Evolutionary conservation across 2,797 vertebrate genomes (phyloP), one percentile per base, ranked within the genome.

Genomic region (Gephyroberyx darwinii): DNA sequence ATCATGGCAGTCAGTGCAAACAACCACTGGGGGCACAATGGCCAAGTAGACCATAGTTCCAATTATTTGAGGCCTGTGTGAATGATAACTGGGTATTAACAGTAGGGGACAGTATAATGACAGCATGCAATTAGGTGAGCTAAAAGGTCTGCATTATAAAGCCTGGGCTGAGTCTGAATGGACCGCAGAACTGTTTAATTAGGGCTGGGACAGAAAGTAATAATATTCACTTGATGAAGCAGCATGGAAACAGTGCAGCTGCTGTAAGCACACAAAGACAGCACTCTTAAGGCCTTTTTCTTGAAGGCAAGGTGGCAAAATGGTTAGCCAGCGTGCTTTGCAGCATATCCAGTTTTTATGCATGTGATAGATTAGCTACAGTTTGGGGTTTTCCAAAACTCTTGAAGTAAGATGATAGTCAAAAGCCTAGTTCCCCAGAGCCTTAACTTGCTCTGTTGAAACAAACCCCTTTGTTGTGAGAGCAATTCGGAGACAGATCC

Each of bases 401-500:
- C 31, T 39, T 39, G 52, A 51, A 37, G 58, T 35, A 22, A 60
- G 22, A 52, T 33, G 50, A 70, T 43, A 22, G 37, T 64, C 70
- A 65, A 83, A 82, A 80, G 66, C 87, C 64, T 1, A 20, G 65
- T 65, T 82, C 81, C 89, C 83, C 73, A 71, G 60, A 87, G 87
- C 68, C 69, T 80, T 7, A 55, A 83, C 74, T 79, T 58, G 69
- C 74, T 78, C 78, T 63, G 74, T 86, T 85, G 75, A 90, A 91
- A 88, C 88, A 88, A 88, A 86, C 88, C 81, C 81, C 83, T 90
- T 92, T 91, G 88, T 93, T 92, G 84, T 84, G 84, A 74, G 85
- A 91, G 85, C 84, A 67, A 74, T 92, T 93, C 80, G 78, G 91
- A 92, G 92, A 93, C 89, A 65, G 90, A 92, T 90, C 91, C 87